These are phyloP conservation scores for Rhysida immarginata DNA, from an alignment of 1,140 invertebrate species.

Conservation along the genomic window DNA sequence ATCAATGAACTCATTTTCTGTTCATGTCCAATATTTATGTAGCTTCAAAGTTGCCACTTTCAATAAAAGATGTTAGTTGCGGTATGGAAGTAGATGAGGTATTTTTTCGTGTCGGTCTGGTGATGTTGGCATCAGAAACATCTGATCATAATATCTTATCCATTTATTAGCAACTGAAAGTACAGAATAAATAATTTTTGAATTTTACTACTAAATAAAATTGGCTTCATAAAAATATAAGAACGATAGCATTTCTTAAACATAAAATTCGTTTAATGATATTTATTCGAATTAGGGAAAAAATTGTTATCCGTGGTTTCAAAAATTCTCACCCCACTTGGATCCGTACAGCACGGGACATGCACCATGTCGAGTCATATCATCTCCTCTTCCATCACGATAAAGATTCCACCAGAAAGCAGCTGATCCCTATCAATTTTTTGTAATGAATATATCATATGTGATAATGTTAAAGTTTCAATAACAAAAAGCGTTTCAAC, in stretches of 20 bases:
- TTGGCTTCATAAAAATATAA: not conserved
- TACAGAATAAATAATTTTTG: not conserved
- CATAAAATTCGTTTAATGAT: not conserved
- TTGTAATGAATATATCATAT: not conserved
- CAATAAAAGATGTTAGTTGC: too few species aligned
- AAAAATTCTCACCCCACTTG: constrained; percentile 72
- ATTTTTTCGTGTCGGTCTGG: not conserved
- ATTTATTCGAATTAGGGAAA: not conserved
- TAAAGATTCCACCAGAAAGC: constrained; percentile 93
- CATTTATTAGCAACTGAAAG: constrained; percentile 1
- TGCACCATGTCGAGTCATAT: constrained; percentile 81
- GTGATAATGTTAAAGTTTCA: not conserved
- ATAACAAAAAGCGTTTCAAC: too few species aligned
- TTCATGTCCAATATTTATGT: too few species aligned
- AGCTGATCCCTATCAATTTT: constrained; percentile 46
- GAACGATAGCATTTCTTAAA: not conserved
- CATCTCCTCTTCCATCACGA: constrained; percentile 79
- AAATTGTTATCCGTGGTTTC: not conserved
- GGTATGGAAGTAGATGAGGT: too few species aligned
- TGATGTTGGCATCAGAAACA: not conserved
- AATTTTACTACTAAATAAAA: not conserved
- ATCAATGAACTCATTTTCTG: too few species aligned
- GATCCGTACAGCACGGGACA: constrained; percentile 91
- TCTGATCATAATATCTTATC: not conserved
- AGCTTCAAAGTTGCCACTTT: too few species aligned